phyloP scores from a whole-genome alignment of 2,113 vertebrate species.

The Pomatorhinus ruficollis region DNA sequence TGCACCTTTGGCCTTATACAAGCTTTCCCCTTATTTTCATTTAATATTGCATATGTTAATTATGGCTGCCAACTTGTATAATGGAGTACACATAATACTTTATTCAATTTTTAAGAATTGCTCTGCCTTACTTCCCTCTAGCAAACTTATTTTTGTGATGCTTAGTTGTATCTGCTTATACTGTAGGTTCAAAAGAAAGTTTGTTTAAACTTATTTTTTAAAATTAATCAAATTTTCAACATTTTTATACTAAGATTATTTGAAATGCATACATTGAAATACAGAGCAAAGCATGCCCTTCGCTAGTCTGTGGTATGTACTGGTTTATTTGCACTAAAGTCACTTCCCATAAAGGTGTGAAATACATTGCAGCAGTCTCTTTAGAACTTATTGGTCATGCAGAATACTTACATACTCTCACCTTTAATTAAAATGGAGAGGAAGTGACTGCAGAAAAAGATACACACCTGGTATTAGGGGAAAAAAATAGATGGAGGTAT shows the following conservation, averaged over 20 bases:
- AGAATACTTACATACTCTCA: not conserved
- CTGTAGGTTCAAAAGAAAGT: constrained; percentile 23
- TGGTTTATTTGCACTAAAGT: constrained; percentile 31
- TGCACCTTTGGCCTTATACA: constrained; percentile 86
- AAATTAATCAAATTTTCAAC: constrained; percentile 31
- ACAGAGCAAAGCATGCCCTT: constrained; percentile 52
- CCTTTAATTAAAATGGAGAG: not conserved
- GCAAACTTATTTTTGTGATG: constrained; percentile 33
- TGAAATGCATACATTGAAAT: constrained; percentile 1
- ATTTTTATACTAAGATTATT: constrained; percentile 39
- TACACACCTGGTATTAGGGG: not conserved
- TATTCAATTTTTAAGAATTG: constrained; percentile 36
- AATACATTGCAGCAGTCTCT: not conserved
- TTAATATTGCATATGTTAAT: constrained; percentile 20
- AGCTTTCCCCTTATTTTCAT: constrained; percentile 68
- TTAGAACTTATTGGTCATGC: not conserved
- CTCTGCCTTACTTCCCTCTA: constrained; percentile 51
- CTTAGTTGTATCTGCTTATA: constrained; percentile 21
- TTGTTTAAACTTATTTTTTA: constrained; percentile 35
- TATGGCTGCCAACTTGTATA: constrained; percentile 53
- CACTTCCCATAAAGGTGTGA: not conserved
- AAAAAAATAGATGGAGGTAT: not conserved
- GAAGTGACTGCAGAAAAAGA: not conserved
- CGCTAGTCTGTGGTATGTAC: not conserved
- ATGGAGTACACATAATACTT: not conserved